Conservation (phyloP, 2,113 vertebrate genomes). For the Solea solea region DNA sequence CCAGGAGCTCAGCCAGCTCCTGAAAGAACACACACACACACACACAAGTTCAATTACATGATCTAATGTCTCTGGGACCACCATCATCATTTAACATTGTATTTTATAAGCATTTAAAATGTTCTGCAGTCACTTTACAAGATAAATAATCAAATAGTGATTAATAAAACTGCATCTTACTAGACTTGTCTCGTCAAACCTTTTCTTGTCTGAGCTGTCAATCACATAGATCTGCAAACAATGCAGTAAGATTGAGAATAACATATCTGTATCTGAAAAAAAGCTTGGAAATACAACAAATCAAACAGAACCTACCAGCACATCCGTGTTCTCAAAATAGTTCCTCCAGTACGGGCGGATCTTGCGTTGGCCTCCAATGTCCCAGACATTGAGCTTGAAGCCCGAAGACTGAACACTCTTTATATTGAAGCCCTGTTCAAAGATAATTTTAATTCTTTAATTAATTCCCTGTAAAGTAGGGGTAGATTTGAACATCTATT, state of each 20-base stretch:
- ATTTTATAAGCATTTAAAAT: neutral
- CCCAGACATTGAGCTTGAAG: conserved; percentile 96
- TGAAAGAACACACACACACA: conserved; percentile 55
- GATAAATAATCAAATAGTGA: neutral
- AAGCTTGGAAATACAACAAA: too few relatives aligned
- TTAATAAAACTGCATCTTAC: conserved; percentile 42
- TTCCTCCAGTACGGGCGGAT: conserved; percentile 97
- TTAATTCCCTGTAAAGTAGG: neutral
- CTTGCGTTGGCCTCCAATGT: conserved; percentile 95
- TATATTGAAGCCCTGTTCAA: conserved; percentile 92
- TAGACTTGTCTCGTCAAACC: conserved; percentile 79
- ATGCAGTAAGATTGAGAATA: conserved; percentile 5
- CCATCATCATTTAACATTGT: neutral
- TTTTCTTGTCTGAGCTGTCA: conserved; percentile 80
- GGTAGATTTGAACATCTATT: neutral
- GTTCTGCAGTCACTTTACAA: too few relatives aligned
- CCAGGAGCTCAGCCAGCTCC: conserved; percentile 93
- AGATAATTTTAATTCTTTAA: neutral
- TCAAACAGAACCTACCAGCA: conserved; percentile 83
- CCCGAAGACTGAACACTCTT: conserved; percentile 94
- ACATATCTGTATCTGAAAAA: too few relatives aligned
- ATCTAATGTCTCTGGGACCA: neutral
- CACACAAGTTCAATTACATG: neutral
- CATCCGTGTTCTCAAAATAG: conserved; percentile 96
- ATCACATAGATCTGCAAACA: conserved; percentile 80